Conservation (phyloP, 1,140 invertebrate species). For the Pseudomyrmex flavicornis region DNA sequence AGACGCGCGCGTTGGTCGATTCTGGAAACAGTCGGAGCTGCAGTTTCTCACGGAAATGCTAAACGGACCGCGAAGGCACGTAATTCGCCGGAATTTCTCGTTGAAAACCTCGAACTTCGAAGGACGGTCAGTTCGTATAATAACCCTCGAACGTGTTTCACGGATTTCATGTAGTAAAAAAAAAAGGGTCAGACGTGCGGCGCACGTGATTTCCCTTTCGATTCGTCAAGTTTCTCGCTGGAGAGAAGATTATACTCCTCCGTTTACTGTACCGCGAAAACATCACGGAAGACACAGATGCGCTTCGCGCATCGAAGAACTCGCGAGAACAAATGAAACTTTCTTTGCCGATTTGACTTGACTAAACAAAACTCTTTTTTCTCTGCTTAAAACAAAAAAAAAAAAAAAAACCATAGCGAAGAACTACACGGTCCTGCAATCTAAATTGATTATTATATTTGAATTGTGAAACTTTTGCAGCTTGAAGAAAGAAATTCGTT, state of each 20-base stretch:
- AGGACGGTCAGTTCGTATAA: conserved; percentile 35
- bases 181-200: conserved; percentile 5
- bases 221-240: neutral
- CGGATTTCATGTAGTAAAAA: conserved; percentile 7
- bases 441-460: too few species aligned
- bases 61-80: conserved; percentile 44
- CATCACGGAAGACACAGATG: neutral
- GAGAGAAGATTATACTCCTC: neutral
- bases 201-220: conserved; percentile 9
- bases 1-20: neutral
- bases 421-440: too few species aligned
- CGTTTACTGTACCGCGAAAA: neutral
- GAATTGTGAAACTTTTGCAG: too few species aligned
- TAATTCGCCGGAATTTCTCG: conserved; percentile 24
- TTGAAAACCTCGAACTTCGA: conserved; percentile 23
- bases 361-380: neutral
- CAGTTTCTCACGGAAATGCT: conserved; percentile 44
- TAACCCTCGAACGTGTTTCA: conserved; percentile 27
- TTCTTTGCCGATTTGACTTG: neutral
- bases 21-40: neutral
- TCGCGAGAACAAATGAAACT: neutral
- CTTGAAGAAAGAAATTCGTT: too few species aligned
- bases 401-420: neutral
- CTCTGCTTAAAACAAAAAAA: neutral
- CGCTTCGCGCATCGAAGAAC: neutral